phyloP scores from a whole-genome alignment of 2,797 vertebrate genomes.

The Choloepus didactylus region DNA sequence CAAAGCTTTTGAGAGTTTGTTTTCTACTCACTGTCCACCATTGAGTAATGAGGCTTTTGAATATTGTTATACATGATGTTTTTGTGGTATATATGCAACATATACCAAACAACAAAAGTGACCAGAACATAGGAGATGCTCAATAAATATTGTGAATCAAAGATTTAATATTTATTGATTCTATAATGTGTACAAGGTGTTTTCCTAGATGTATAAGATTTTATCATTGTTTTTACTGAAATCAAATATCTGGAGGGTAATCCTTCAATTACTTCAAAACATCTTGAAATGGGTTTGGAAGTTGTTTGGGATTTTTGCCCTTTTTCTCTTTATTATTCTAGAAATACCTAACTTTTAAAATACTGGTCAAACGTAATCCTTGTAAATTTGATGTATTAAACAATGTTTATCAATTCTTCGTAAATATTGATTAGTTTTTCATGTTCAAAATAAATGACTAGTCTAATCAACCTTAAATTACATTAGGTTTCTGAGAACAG shows the following conservation, averaged over 20 bases:
- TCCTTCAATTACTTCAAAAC: slow-evolving; percentile 41
- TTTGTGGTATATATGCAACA: background rate
- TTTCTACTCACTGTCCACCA: background rate
- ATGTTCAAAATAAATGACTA: slow-evolving; percentile 45
- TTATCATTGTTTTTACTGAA: background rate
- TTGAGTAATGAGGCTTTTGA: slow-evolving; percentile 11
- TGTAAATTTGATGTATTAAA: slow-evolving; percentile 49
- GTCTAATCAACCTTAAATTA: slow-evolving; percentile 45
- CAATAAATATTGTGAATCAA: slow-evolving; percentile 12
- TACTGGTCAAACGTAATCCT: background rate
- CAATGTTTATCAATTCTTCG: background rate
- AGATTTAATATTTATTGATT: slow-evolving; percentile 21
- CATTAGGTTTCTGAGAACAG: slow-evolving; percentile 39
- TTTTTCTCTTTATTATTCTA: slow-evolving; percentile 10
- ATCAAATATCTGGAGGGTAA: background rate
- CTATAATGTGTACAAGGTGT: background rate
- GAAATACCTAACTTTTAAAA: slow-evolving; percentile 33
- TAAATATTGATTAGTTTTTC: slow-evolving; percentile 45
- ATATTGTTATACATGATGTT: background rate
- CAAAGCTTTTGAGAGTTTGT: slow-evolving; percentile 2
- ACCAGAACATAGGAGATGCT: background rate
- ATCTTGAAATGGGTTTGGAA: background rate
- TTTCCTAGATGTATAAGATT: slow-evolving; percentile 23
- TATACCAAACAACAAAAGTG: background rate
- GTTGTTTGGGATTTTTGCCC: background rate